Evolutionary conservation across 2,797 vertebrate genomes (phyloP).

Genomic region (Tinamus major): DNA sequence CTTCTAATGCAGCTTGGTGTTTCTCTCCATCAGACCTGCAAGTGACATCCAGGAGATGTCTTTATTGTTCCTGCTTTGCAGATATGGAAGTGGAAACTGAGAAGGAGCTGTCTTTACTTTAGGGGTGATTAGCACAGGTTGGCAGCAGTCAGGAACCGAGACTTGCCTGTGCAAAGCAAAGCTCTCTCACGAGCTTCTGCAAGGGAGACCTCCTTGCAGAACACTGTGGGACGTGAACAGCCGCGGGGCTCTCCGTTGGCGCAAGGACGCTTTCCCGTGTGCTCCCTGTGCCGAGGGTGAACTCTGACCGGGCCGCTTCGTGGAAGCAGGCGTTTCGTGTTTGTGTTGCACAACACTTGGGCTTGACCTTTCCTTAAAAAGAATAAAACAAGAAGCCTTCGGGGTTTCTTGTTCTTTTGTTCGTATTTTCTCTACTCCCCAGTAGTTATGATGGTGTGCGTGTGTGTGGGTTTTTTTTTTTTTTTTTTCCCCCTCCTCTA

Average conservation of each 20-base stretch:
- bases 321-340: neutral
- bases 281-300: neutral
- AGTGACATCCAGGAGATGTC: neutral
- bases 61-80: conserved; percentile 21
- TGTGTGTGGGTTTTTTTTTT: too few species aligned
- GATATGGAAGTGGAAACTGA: neutral
- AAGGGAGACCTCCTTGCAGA: neutral
- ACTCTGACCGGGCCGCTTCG: neutral
- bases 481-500: neutral
- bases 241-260: neutral
- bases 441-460: too few species aligned
- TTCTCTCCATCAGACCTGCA: neutral
- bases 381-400: neutral
- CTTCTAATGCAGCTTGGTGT: neutral
- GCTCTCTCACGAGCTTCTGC: neutral
- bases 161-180: neutral
- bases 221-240: neutral
- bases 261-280: neutral
- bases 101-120: neutral
- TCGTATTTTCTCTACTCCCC: neutral
- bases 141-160: neutral
- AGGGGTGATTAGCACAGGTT: neutral
- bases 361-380: neutral
- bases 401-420: neutral
- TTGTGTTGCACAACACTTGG: neutral